These are phyloP conservation scores for Gandaritis pyraliata DNA, from an alignment of 2,888 invertebrate species.

Conservation along the genomic window DNA sequence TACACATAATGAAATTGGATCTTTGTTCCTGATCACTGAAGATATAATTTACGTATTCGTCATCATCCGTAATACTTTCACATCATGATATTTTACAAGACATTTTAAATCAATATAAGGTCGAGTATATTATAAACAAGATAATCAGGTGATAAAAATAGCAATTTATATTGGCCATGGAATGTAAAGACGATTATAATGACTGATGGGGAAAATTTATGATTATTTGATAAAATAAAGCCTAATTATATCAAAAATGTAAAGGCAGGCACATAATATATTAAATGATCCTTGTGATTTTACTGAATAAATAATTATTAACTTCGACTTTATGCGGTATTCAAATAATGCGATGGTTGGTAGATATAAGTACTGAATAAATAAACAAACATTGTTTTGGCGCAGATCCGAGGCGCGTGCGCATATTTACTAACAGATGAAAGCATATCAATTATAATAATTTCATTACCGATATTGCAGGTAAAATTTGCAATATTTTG, in stretches of 20 bases:
- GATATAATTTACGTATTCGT: neutral
- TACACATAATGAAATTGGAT: slow-evolving; percentile 12
- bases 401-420: slow-evolving; percentile 22
- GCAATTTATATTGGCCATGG: neutral
- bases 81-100: neutral
- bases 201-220: slow-evolving; percentile 19
- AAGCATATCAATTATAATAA: slow-evolving; percentile 28
- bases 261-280: neutral
- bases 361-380: neutral
- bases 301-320: no score
- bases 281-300: neutral
- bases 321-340: no score
- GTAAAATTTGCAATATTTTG: slow-evolving; percentile 21
- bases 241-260: neutral
- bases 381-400: slow-evolving; percentile 18
- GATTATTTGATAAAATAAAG: slow-evolving; percentile 17
- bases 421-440: slow-evolving; percentile 29
- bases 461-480: slow-evolving; percentile 4
- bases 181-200: slow-evolving; percentile 19
- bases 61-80: slow-evolving; percentile 2
- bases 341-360: no score
- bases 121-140: neutral
- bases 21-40: slow-evolving; percentile 18
- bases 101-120: no score
- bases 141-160: neutral